These are phyloP conservation scores for Thunnus maccoyii DNA, from an alignment of 2,113 vertebrate genomes.

Conservation along the genomic window DNA sequence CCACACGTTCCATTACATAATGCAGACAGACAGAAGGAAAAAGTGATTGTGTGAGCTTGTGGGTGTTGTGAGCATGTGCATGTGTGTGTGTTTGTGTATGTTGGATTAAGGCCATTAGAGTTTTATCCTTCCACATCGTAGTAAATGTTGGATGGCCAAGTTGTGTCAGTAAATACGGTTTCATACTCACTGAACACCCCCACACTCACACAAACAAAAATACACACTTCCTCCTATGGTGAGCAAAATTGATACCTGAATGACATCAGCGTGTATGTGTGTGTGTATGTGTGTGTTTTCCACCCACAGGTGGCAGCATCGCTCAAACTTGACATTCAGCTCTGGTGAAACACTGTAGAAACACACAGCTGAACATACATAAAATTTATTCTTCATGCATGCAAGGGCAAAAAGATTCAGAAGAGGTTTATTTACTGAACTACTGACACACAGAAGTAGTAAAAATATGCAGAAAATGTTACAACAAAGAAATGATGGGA, in stretches of 20 bases:
- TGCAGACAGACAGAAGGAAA: slow-evolving; percentile 48
- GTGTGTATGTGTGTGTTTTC: background rate
- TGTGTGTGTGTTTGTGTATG: slow-evolving; percentile 26
- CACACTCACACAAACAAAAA: background rate
- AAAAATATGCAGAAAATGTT: background rate
- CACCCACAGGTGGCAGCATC: slow-evolving; percentile 45
- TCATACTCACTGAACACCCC: slow-evolving; percentile 1
- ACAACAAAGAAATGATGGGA: background rate
- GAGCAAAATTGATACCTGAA: slow-evolving; percentile 9
- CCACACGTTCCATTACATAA: slow-evolving; percentile 63
- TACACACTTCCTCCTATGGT: background rate
- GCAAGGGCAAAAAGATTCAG: background rate
- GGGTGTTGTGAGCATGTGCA: slow-evolving; percentile 19
- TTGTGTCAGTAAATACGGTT: slow-evolving; percentile 30
- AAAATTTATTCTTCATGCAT: background rate
- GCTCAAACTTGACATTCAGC: background rate
- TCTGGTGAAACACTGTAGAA: background rate
- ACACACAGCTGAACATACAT: background rate
- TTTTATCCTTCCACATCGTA: slow-evolving; percentile 41
- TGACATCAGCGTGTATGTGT: slow-evolving; percentile 12
- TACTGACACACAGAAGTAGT: background rate
- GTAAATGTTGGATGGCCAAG: slow-evolving; percentile 39
- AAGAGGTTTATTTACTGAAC: background rate
- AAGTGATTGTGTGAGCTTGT: slow-evolving; percentile 40
- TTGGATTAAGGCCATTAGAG: slow-evolving; percentile 76